Evolutionary conservation across 2,113 vertebrate species (phyloP), one percentile per base, ranked within the genome.

Genomic region (Neolamprologus sp.): DNA sequence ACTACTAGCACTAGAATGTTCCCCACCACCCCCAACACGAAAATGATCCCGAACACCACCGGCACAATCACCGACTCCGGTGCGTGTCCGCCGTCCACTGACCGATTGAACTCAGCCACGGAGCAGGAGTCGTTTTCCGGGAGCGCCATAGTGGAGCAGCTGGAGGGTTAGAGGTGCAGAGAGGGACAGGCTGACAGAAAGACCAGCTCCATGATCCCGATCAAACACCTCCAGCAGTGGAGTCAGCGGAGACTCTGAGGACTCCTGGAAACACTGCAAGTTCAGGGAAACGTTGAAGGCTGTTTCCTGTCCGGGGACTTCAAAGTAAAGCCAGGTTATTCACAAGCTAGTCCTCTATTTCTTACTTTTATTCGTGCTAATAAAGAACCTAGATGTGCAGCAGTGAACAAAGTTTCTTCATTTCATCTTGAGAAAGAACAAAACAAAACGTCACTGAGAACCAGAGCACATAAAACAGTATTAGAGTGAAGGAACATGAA

Each of bases 1-100:
- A 98, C 97, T 58, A 96, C 86, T 57, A 98, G 81, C 75, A 98
- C 97, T 68, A 98, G 87, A 0, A 90, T 94, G 92, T 98, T 98
- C 7, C 97, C 97, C 65, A 97, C 91, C 71, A 97, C 90, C 73
- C 97, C 97, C 55, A 97, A 88, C 7, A 97, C 91, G 57, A 98
- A 98, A 87, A 98, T 97, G 63, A 97, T 87, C 79, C 97, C 97
- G 49, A 98, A 98, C 53, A 97, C 87, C 31, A 97, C 92, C 0
- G 97, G 97, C 14, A 98, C 97, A 2, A 97, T 92, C 87, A 98
- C 95, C 7, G 94, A 95, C 92, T 97, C 96, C 0, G 94, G 92
- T 3, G 96, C 94, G 9, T 87, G 31, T 9, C 37, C 68, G 3
- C 17, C 0, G 87, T 63, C 80, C 42, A 12, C 21, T 1, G 95